phyloP scores from a whole-genome alignment of 2,888 invertebrate species.

The Coleophora deauratella region DNA sequence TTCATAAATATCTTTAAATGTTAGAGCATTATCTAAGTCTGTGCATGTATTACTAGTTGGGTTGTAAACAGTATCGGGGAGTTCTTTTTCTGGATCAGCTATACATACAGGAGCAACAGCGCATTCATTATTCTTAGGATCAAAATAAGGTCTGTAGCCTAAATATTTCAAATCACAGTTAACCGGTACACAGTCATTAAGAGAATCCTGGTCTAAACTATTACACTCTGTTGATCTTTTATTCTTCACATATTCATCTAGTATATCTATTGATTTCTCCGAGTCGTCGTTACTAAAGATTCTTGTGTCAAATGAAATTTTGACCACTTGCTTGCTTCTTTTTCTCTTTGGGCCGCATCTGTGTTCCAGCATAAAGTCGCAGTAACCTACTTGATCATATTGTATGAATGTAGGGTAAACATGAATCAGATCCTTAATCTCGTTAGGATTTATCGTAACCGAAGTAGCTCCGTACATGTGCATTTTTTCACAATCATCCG shows the following conservation, averaged over 20 bases:
- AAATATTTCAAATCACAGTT: slow-evolving; percentile 49
- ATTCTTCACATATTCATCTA: slow-evolving; percentile 22
- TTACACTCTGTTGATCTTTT: slow-evolving; percentile 27
- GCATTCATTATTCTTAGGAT: slow-evolving; percentile 29
- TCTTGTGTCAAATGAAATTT: slow-evolving; percentile 43
- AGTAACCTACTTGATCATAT: slow-evolving; percentile 44
- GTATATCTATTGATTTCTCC: slow-evolving; percentile 9
- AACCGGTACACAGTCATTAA: slow-evolving; percentile 39
- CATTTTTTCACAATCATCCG: slow-evolving; percentile 32
- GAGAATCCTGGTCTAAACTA: slow-evolving; percentile 38
- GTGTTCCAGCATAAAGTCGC: slow-evolving; percentile 32
- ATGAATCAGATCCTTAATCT: slow-evolving; percentile 32
- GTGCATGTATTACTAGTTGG: slow-evolving; percentile 42
- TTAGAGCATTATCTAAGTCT: slow-evolving; percentile 36
- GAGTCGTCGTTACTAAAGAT: slow-evolving; percentile 11
- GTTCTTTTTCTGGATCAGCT: slow-evolving; percentile 23
- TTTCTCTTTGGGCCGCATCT: slow-evolving; percentile 23
- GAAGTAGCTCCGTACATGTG: slow-evolving; percentile 24
- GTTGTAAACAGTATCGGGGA: slow-evolving; percentile 42
- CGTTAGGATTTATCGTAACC: slow-evolving; percentile 29
- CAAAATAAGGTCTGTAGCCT: slow-evolving; percentile 37
- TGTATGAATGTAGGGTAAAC: slow-evolving; percentile 39
- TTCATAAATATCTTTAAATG: slow-evolving; percentile 40
- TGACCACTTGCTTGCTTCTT: slow-evolving; percentile 21
- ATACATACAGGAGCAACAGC: slow-evolving; percentile 31